A percentile compares a stretch with the other conserved stretches of the same genome.
phyloP scores from a whole-genome alignment of 2,888 invertebrate species.

The Sinopyrophorus schimmeli region DNA sequence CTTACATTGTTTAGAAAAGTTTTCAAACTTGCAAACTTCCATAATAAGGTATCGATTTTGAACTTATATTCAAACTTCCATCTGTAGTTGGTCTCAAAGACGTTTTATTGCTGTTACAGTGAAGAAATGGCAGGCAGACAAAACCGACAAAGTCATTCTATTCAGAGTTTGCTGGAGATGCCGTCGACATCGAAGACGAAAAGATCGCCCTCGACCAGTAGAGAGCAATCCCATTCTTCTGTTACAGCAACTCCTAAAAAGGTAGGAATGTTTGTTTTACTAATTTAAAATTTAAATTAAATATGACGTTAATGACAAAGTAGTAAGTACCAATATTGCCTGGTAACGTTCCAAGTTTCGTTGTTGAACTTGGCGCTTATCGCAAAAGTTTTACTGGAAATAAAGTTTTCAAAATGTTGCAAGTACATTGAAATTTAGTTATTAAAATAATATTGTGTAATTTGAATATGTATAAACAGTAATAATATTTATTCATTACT shows the following conservation, averaged over 20 bases:
- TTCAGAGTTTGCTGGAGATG: slow-evolving; percentile 60
- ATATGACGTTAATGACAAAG: slow-evolving; percentile 1
- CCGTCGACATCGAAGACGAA: slow-evolving; percentile 51
- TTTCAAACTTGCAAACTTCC: slow-evolving; percentile 49
- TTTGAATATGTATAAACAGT: no score
- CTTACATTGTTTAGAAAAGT: slow-evolving; percentile 53
- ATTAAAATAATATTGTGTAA: no score
- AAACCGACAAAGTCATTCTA: slow-evolving; percentile 59
- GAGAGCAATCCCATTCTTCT: slow-evolving; percentile 31
- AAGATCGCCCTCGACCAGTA: slow-evolving; percentile 17
- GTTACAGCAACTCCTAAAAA: slow-evolving; percentile 56
- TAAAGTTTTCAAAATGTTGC: no score
- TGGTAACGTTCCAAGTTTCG: neutral
- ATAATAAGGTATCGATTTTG: slow-evolving; percentile 53
- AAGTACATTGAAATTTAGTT: no score
- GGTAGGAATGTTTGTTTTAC: slow-evolving; percentile 47
- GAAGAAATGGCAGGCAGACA: slow-evolving; percentile 55
- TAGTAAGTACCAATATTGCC: neutral
- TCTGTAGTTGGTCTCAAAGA: slow-evolving; percentile 39
- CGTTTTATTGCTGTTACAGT: slow-evolving; percentile 45
- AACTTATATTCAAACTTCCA: slow-evolving; percentile 37
- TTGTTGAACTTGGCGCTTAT: no score
- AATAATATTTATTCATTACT: no score
- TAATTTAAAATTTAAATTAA: neutral
- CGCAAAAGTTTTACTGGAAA: no score